Evolutionary conservation across 2,113 vertebrate species (phyloP).

Genomic region (Eonycteris spelaea): DNA sequence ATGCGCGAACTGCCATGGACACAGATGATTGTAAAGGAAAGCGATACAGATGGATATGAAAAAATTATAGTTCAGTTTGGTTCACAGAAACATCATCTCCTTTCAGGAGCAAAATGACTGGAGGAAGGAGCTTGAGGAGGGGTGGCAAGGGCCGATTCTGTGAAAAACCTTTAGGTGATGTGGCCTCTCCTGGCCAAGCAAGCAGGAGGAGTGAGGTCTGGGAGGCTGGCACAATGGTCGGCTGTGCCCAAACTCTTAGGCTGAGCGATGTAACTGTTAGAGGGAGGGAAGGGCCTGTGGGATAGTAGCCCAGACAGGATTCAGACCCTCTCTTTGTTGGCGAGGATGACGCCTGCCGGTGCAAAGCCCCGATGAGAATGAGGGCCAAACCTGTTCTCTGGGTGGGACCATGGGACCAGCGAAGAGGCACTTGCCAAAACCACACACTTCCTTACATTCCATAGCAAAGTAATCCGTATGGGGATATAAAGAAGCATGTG

Average conservation of each 20-base stretch:
- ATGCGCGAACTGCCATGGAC: not conserved
- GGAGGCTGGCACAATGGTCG: no score
- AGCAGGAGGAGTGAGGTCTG: not conserved
- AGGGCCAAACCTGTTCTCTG: not conserved
- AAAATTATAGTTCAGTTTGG: not conserved
- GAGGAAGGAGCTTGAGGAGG: not conserved
- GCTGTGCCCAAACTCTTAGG: not conserved
- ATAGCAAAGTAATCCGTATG: conserved; percentile 96
- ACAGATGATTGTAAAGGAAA: not conserved
- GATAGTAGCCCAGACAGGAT: not conserved
- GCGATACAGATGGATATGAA: not conserved
- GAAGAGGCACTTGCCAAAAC: conserved; percentile 84
- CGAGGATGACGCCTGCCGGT: not conserved
- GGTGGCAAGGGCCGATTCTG: not conserved
- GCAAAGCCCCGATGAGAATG: not conserved
- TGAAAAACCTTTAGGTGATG: not conserved
- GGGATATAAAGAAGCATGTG: conserved; percentile 99
- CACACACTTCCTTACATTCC: conserved; percentile 99
- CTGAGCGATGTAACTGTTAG: not conserved
- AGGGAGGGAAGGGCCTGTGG: not conserved
- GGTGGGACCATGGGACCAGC: not conserved
- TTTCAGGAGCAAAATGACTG: not conserved
- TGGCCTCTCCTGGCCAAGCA: not conserved
- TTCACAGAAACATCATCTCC: not conserved
- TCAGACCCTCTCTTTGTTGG: rapidly evolving